phyloP scores from a whole-genome alignment of 2,888 invertebrate genomes.

The Cybosia mesomella region DNA sequence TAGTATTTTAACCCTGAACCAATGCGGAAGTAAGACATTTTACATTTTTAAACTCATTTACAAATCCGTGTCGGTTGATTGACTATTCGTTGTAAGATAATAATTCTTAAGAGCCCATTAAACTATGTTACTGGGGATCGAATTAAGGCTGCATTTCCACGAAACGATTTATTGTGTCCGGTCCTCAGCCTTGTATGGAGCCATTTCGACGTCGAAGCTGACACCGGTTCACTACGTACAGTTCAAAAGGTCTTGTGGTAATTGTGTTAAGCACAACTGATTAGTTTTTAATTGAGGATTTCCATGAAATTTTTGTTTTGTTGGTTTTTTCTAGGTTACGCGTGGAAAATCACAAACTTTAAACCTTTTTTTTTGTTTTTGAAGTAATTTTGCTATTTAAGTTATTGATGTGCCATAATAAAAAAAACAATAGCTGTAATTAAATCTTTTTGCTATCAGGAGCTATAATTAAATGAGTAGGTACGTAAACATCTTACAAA shows the following conservation, averaged over 20 bases:
- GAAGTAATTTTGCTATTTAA: too few species aligned
- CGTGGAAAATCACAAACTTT: not conserved
- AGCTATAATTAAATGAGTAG: not conserved
- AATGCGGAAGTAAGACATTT: not conserved
- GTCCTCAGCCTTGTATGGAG: too few species aligned
- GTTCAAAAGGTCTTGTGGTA: not conserved
- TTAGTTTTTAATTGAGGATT: not conserved
- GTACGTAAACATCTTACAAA: not conserved
- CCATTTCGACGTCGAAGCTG: too few species aligned
- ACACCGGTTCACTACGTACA: not conserved
- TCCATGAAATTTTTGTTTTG: not conserved
- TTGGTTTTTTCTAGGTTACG: not conserved
- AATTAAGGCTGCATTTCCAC: too few species aligned
- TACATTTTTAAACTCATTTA: not conserved
- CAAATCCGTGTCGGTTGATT: not conserved
- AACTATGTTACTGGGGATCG: not conserved
- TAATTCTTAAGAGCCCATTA: not conserved
- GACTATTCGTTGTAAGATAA: too few species aligned
- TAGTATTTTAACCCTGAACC: slow-evolving; percentile 2
- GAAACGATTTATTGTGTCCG: too few species aligned
- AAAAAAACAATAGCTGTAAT: not conserved
- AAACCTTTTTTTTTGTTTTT: not conserved
- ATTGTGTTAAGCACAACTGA: not conserved
- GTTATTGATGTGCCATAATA: not conserved
- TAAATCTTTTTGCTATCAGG: not conserved